Conservation (phyloP, 1,140 invertebrate species). For the Eufriesea mexicana region DNA sequence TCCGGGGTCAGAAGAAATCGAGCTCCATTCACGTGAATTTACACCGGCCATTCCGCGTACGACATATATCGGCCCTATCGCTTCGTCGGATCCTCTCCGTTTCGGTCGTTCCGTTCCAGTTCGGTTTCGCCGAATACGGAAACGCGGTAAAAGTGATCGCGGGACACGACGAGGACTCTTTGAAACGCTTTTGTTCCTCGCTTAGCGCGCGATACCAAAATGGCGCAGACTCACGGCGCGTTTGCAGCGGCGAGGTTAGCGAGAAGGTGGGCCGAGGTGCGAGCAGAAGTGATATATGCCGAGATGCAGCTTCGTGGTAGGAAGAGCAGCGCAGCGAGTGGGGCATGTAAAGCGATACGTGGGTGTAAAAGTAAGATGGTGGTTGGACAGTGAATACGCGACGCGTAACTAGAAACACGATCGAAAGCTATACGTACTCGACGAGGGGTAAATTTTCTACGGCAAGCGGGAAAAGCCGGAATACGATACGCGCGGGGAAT, state of each 20-base stretch:
- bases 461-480: too few relatives aligned
- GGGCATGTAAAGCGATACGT: constrained; percentile 77
- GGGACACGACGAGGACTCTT: neutral
- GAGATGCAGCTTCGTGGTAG: constrained; percentile 70
- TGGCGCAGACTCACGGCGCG: constrained; percentile 14
- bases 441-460: too few relatives aligned
- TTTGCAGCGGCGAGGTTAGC: constrained; percentile 3
- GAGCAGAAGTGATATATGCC: constrained; percentile 78
- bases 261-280: constrained; percentile 62
- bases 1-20: constrained; percentile 71
- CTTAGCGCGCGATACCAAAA: constrained; percentile 23
- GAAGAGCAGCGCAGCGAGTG: constrained; percentile 58
- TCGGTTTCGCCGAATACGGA: neutral
- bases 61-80: too few relatives aligned
- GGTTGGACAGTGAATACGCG: constrained; percentile 60
- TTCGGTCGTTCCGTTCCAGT: neutral
- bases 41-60: constrained; percentile 48
- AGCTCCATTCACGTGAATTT: constrained; percentile 79
- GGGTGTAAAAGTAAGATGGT: constrained; percentile 80
- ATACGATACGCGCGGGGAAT: too few relatives aligned
- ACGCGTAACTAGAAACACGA: neutral
- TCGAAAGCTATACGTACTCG: neutral
- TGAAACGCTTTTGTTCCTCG: too few relatives aligned
- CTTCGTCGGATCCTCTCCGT: neutral
- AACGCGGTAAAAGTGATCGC: neutral